Evolutionary conservation across 1,140 invertebrate genomes (phyloP), one percentile per base, ranked within the genome.

Genomic region (Drosophila virilis): DNA sequence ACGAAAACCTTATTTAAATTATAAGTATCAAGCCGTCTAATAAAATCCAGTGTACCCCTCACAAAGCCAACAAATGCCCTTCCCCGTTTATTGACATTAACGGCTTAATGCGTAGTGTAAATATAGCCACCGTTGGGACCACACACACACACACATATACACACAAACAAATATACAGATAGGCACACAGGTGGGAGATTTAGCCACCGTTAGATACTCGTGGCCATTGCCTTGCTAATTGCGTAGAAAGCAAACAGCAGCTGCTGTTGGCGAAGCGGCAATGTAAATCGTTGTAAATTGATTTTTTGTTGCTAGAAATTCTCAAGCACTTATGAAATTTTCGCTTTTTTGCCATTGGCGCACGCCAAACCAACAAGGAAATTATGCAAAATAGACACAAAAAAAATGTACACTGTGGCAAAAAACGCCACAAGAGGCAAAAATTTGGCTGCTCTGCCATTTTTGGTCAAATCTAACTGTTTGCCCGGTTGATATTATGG

Each of bases 261-360:
- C 78, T 66, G 74, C 55, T 72, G 55, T 71, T 68, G 40, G 68
- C 61, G 33, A 50, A 61, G 48, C 40, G 9, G 15, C 55, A 46
- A 66, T 62, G 57, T 75, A 78, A 77, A 77, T 66, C 64, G 65
- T 51, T 55, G 57, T 76, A 52, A 48, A 54, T 54, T 59, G 64
- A 69, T 71, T 60, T 60, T 48, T 42, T 54, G 28, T 22, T 70
- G 72, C 65, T 61, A 80, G 79, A 88, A 88, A 77, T 82, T 86
- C 83, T 79, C 73, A 77, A 66, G 62, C 60, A 86, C 74, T 81
- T 78, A 88, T 74, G 72, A 88, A 73, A 54, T 85, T 86, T 86
- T 86, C 83, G 83, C 84, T 89, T 83, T 85, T 86, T 28, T 72
- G 57, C 68, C 48, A 54, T 28, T 85, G 81, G 77, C 77, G 71